A percentile compares a stretch with the other conserved stretches of the same genome.
These are phyloP conservation scores for Buphagus erythrorhynchus DNA, from an alignment of 2,797 vertebrate genomes.

Conservation along the genomic window DNA sequence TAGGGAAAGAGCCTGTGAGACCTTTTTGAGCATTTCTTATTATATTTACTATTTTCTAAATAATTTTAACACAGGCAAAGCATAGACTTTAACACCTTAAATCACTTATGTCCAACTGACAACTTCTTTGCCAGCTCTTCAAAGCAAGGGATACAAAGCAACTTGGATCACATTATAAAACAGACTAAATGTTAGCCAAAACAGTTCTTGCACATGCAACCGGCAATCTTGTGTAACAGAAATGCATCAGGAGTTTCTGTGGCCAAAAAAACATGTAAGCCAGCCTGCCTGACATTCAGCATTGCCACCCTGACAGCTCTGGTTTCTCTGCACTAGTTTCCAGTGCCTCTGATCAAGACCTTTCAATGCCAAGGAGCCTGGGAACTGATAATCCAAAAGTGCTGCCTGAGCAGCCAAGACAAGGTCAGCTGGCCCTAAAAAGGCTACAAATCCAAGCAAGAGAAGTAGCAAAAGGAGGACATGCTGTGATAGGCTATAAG, in stretches of 20 bases:
- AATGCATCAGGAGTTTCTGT: not conserved
- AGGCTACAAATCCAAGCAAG: not conserved
- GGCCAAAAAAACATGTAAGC: not conserved
- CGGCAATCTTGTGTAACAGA: not conserved
- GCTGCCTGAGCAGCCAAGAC: not conserved
- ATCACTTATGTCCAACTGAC: not conserved
- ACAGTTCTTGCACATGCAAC: not conserved
- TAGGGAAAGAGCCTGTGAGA: not conserved
- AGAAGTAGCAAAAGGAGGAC: not conserved
- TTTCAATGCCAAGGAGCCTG: not conserved
- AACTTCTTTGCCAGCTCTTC: not conserved
- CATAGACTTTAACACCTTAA: not conserved
- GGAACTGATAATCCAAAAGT: constrained; percentile 10
- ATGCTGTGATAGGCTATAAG: not conserved
- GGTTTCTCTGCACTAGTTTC: not conserved
- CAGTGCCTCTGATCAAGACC: not conserved
- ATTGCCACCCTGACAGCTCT: not conserved
- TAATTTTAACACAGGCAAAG: not conserved
- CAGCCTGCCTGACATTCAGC: not conserved
- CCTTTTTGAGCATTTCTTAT: not conserved
- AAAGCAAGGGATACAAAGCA: not conserved
- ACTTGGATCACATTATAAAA: not conserved
- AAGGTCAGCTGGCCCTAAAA: not conserved
- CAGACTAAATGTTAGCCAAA: not conserved
- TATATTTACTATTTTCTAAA: not conserved